Base-by-base conservation (phyloP, 2,888 invertebrate species). In the Platynereis dumerilii region DNA sequence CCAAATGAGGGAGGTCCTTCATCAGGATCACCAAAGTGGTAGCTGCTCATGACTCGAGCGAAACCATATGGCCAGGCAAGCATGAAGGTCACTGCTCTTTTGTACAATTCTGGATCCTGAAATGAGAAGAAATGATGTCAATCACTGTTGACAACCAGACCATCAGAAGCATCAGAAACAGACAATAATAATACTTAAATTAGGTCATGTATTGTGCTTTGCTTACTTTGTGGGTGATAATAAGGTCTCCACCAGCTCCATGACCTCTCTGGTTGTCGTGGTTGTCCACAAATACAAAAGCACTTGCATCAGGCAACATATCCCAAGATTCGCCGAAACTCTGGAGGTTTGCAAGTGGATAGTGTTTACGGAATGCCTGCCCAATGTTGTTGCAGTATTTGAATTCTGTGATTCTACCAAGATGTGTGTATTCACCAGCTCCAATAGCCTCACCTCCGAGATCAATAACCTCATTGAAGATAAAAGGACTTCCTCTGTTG, bases 41-140 rank as follows among this genome's bases (percentile, higher is more conserved):
- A 96, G 72, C 94, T 93, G 79, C 94, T 94, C 92, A 96, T 93
- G 60, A 95, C 84, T 57, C 92, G 88, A 0, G 92, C 89, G 66
- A 88, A 86, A 1, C 80, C 81, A 64, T 81, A 81, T 42, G 80
- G 76, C 60, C 76, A 75, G 0, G 94, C 93, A 82, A 96, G 86
- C 89, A 91, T 92, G 83, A 94, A 95, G 0, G 92, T 92, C 2
- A 89, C 90, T 0, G 94, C 61, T 42, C 26, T 39, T 42, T 61
- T 61, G 61, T 61, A 61, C 42, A 44, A 20, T 20, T 28, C 20
- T 15, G 61, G 61, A 20, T 55, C 61, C 55, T 52, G 34, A 42
- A 61, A 61, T 34, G 5, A 7, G 34, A 7, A 34, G 12, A 34
- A 34, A 34, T 7, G 12, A 34, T 34, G 12, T 34, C n/a, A n/a